Evolutionary conservation across 1,140 invertebrate species (phyloP).

Genomic region (Bombus pyrosoma): DNA sequence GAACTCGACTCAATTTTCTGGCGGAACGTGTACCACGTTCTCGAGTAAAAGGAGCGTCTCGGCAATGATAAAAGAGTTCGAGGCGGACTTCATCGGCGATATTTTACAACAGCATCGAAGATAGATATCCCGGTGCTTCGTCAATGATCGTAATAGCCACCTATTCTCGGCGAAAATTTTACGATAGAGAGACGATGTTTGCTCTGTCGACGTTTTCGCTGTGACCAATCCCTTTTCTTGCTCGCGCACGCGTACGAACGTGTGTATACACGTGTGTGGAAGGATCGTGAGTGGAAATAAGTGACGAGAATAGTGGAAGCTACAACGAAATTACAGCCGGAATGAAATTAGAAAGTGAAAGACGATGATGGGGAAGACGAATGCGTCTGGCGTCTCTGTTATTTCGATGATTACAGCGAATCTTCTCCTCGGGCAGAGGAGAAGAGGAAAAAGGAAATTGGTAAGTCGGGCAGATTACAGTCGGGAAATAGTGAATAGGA

Average conservation of each 20-base stretch:
- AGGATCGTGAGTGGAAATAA: background rate
- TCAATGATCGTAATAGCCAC: background rate
- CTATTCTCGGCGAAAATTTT: background rate
- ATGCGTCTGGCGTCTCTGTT: background rate
- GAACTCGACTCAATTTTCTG: background rate
- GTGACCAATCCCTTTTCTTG: background rate
- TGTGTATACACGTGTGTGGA: background rate
- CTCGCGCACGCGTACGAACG: background rate
- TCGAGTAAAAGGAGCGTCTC: background rate
- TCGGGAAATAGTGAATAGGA: background rate
- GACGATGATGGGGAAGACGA: background rate
- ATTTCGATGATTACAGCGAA: conserved; percentile 7
- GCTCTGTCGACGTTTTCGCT: background rate
- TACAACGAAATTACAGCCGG: background rate
- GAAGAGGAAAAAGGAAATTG: background rate
- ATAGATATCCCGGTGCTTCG: conserved; percentile 5
- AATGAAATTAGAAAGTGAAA: background rate
- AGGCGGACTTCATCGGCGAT: background rate
- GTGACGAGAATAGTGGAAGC: background rate
- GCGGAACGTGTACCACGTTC: background rate
- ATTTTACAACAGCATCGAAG: background rate
- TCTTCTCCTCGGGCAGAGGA: too few relatives aligned
- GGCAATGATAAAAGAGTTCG: background rate
- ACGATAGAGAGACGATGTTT: background rate
- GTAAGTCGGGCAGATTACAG: background rate